Conservation (phyloP, 1,140 invertebrate genomes). For the Anastrepha obliqua region DNA sequence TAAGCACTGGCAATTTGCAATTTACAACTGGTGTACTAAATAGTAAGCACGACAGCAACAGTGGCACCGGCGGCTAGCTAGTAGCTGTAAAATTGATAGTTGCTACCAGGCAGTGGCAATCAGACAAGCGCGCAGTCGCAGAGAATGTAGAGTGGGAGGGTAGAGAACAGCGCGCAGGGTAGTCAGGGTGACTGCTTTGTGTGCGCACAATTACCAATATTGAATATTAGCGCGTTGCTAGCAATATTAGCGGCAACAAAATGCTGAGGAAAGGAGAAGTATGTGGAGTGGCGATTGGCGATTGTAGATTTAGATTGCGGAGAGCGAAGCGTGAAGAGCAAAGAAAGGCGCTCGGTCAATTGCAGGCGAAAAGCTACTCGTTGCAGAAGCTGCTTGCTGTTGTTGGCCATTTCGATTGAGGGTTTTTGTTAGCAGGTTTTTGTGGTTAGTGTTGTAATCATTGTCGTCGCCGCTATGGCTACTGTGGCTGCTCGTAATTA, state of each 20-base stretch:
- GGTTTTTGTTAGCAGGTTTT: not conserved
- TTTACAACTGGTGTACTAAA: not conserved
- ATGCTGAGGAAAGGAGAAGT: not conserved
- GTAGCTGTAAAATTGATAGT: not conserved
- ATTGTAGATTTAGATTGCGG: no score
- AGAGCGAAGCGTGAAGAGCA: no score
- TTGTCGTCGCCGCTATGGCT: not conserved
- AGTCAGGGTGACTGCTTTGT: not conserved
- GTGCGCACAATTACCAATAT: not conserved
- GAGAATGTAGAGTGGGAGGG: not conserved
- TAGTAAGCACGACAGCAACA: conserved; percentile 57
- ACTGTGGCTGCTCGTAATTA: not conserved
- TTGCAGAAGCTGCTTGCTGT: not conserved
- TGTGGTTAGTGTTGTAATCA: not conserved
- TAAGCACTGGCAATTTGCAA: conserved; percentile 25
- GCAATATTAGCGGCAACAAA: no score
- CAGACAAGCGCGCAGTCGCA: not conserved
- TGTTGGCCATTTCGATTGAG: not conserved
- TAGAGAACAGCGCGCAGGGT: not conserved
- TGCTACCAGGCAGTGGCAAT: not conserved
- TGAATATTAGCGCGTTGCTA: no score
- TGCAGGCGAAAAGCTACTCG: not conserved
- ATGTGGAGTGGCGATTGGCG: no score
- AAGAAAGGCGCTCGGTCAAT: not conserved
- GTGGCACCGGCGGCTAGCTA: conserved; percentile 34